Percentiles rank a stretch among this genome's conserved stretches.
Evolutionary conservation across 2,888 invertebrate species (phyloP).

Genomic region (Phlogophora meticulosa): DNA sequence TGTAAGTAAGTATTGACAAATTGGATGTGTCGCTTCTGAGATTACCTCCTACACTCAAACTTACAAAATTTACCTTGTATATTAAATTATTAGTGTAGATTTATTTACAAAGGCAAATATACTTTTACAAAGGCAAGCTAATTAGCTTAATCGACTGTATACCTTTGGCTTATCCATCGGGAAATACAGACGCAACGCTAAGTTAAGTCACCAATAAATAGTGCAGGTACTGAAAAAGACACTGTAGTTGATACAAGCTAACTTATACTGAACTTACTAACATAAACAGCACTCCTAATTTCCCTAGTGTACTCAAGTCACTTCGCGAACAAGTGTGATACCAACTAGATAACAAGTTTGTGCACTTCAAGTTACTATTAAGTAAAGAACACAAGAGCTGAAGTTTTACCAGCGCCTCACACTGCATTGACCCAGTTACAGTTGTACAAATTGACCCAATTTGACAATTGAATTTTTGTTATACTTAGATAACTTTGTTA

Average conservation of each 20-base stretch:
- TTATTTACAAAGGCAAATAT: no score
- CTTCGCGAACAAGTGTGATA: slow-evolving; percentile 29
- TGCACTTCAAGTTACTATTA: slow-evolving; percentile 18
- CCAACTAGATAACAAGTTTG: slow-evolving; percentile 33
- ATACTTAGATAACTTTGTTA: slow-evolving; percentile 28
- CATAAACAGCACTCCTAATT: slow-evolving; percentile 2
- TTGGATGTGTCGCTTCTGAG: no score
- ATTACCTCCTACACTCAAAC: no score
- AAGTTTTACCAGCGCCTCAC: slow-evolving; percentile 21
- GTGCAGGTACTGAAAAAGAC: not conserved
- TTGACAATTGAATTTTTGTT: slow-evolving; percentile 51
- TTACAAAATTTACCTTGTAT: no score
- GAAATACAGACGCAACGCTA: no score
- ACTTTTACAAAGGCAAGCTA: no score
- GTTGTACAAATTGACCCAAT: slow-evolving; percentile 58
- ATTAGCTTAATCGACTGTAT: no score
- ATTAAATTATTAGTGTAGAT: no score
- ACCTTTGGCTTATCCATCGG: no score
- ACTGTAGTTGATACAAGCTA: not conserved
- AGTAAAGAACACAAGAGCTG: slow-evolving; percentile 30
- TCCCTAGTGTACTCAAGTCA: slow-evolving; percentile 28
- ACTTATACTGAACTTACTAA: not conserved
- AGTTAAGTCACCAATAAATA: no score
- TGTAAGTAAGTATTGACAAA: no score
- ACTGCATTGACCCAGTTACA: slow-evolving; percentile 64